Base-by-base conservation (phyloP, 2,797 vertebrate genomes). In the Miichthys miiuy region DNA sequence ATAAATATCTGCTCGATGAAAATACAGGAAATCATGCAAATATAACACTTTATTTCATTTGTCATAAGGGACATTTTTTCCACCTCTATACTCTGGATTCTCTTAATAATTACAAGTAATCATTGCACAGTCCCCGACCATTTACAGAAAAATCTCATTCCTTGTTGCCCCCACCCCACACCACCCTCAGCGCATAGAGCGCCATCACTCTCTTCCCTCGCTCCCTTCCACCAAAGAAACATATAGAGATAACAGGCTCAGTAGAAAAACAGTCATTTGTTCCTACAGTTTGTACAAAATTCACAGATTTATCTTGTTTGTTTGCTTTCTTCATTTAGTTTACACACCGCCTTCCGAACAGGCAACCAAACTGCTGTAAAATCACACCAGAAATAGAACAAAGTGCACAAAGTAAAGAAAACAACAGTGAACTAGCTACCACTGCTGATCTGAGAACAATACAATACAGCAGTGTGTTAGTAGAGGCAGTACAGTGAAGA, bases 11-110 rank as follows among this genome's bases (percentile, higher is more conserved):
- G 90, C 87, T 92, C 66, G 68, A 94, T 91, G 94, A 94, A 95
- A 95, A 95, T 95, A 95, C 95, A 94, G 92, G 90, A 91, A 94
- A 90, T 96, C 95, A 96, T 96, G 95, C 95, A 96, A 95, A 95
- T 95, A 96, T 95, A 95, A 95, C 95, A 95, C 93, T 95, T 95
- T 95, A 92, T 94, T 95, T 94, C 71, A 90, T 90, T 92, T 94
- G 81, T 92, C 87, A 81, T 90, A 80, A 80, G 82, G 86, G 76
- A 92, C 84, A 87, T 87, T 87, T 91, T 88, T 89, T 82, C 77
- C 87, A 90, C 76, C 86, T 93, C 84, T 93, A 92, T 93, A 92
- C 82, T 91, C 85, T 91, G 87, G 81, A 87, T 90, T 87, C 82
- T 91, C 79, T 87, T 91, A 84, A 82, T 91, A 93, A 93, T 93